Percentiles rank a stretch among this genome's conserved stretches.
These are phyloP conservation scores for Dyspetes luteomarginatus DNA, from an alignment of 2,888 invertebrate species.

Conservation along the genomic window DNA sequence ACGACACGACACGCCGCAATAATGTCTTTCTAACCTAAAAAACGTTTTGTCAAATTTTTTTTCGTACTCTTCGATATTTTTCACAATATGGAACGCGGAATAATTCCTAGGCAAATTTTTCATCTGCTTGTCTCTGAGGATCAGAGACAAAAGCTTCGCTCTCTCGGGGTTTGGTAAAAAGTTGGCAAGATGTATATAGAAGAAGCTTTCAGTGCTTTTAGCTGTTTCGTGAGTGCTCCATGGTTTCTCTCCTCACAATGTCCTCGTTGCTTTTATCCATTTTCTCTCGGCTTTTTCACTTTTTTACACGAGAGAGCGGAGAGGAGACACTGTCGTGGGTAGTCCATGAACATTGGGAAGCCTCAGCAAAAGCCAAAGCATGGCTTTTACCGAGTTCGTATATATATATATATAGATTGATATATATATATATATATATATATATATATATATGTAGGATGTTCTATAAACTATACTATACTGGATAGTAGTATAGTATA, in stretches of 20 bases:
- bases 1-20: too few species aligned
- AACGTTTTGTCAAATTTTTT: too few species aligned
- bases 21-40: too few species aligned
- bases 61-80: too few species aligned
- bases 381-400: constrained; percentile 32
- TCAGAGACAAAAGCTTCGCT: too few species aligned
- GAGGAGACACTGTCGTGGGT: constrained; percentile 44
- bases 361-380: constrained; percentile 57
- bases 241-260: constrained; percentile 49
- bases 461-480: constrained; percentile 44
- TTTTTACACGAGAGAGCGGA: constrained; percentile 1
- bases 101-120: too few species aligned
- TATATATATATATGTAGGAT: neutral
- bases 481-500: constrained; percentile 53
- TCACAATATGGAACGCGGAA: too few species aligned
- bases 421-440: neutral
- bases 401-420: neutral
- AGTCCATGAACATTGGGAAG: constrained; percentile 36
- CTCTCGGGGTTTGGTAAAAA: too few species aligned
- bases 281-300: constrained; percentile 37
- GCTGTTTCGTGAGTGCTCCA: constrained; percentile 42
- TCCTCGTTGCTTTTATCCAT: constrained; percentile 56
- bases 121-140: too few species aligned
- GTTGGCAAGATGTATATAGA: neutral
- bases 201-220: constrained; percentile 55